These are phyloP conservation scores for Naja naja DNA, from an alignment of 2,113 vertebrate species.

Conservation along the genomic window DNA sequence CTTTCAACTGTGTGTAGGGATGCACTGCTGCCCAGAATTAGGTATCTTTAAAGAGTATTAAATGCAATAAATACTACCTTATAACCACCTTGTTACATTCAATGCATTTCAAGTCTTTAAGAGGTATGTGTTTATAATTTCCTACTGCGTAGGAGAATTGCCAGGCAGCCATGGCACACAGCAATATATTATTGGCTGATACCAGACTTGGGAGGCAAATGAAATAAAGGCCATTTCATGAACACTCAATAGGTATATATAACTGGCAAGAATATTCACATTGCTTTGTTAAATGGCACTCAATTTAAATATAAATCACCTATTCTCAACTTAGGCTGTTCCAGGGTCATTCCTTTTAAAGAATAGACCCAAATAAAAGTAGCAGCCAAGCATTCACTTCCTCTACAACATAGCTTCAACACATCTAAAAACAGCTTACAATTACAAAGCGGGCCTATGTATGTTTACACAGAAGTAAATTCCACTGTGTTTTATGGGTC, in stretches of 20 bases:
- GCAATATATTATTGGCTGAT: constrained; percentile 66
- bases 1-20: constrained; percentile 83
- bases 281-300: constrained; percentile 44
- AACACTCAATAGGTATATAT: constrained; percentile 35
- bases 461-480: constrained; percentile 1
- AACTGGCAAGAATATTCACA: constrained; percentile 61
- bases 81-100: constrained; percentile 83
- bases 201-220: constrained; percentile 54
- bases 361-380: constrained; percentile 54
- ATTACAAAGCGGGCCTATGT: constrained; percentile 10
- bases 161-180: constrained; percentile 69
- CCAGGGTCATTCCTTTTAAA: constrained; percentile 54
- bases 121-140: constrained; percentile 85
- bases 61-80: constrained; percentile 80
- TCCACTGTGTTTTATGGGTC: not conserved
- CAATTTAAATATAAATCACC: constrained; percentile 49
- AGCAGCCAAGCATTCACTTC: constrained; percentile 50
- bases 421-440: constrained; percentile 32
- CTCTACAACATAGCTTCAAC: constrained; percentile 37
- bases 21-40: constrained; percentile 86
- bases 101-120: constrained; percentile 82
- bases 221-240: constrained; percentile 59
- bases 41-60: constrained; percentile 82
- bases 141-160: constrained; percentile 80
- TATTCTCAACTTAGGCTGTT: constrained; percentile 55